Percentiles rank a stretch among this genome's conserved stretches.
These are phyloP conservation scores for Cyprinella venusta DNA, from an alignment of 2,797 vertebrate species.

Conservation along the genomic window DNA sequence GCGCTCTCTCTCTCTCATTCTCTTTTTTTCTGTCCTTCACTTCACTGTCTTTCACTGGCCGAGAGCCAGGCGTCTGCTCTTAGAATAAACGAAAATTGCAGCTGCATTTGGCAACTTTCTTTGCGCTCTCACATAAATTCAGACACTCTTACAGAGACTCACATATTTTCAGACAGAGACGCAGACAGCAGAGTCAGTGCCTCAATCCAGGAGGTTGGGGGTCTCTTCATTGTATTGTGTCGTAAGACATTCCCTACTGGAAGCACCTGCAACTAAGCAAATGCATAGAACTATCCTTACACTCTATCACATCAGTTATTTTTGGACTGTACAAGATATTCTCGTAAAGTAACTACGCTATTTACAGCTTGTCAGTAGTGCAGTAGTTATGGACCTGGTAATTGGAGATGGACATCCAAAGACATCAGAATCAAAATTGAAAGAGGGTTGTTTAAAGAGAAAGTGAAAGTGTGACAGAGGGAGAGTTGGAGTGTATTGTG, in stretches of 20 bases:
- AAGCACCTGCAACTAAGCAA: constrained; percentile 29
- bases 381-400: not conserved
- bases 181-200: not conserved
- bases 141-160: not conserved
- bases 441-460: constrained; percentile 14
- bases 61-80: constrained; percentile 43
- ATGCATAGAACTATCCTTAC: not conserved
- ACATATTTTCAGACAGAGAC: constrained; percentile 16
- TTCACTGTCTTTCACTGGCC: constrained; percentile 21
- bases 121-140: constrained; percentile 7
- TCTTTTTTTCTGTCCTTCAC: not conserved
- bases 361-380: not conserved
- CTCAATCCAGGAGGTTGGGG: not conserved
- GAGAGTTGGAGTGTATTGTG: constrained; percentile 38
- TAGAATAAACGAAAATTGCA: constrained; percentile 51
- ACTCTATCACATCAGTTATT: constrained; percentile 10
- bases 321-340: not conserved
- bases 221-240: not conserved
- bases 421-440: constrained; percentile 24
- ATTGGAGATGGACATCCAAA: constrained; percentile 24
- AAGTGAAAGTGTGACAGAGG: constrained; percentile 5
- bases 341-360: not conserved
- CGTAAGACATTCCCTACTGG: constrained; percentile 5
- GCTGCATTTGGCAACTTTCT: constrained; percentile 48
- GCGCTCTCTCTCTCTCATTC: not conserved